Evolutionary conservation across 1,140 invertebrate species (phyloP).

Genomic region (Hyles vespertilio): DNA sequence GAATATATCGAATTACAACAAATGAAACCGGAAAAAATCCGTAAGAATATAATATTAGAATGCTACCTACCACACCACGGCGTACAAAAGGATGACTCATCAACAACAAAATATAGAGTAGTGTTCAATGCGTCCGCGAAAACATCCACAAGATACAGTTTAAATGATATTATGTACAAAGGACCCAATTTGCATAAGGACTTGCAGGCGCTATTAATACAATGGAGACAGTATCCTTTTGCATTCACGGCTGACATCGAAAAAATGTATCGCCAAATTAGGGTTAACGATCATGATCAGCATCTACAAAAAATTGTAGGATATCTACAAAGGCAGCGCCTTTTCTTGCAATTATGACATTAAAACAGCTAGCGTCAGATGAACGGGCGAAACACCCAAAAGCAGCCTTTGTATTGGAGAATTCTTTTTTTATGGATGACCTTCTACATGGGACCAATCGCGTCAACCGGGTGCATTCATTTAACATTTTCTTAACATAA

Average conservation of each 20-base stretch:
- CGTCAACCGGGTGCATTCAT: too few species aligned
- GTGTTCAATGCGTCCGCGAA: constrained; percentile 1
- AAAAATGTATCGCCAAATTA: background rate
- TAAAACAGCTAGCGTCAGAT: constrained; percentile 2
- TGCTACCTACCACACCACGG: constrained; percentile 4
- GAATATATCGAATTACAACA: constrained; percentile 7
- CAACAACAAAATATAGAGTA: background rate
- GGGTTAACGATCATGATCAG: background rate
- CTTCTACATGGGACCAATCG: background rate
- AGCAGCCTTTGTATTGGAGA: background rate
- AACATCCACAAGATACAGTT: background rate
- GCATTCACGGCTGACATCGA: background rate
- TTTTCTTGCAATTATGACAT: background rate
- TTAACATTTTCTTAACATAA: too few species aligned
- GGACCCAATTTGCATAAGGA: background rate
- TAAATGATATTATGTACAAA: background rate
- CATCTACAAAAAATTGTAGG: too few species aligned
- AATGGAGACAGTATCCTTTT: background rate
- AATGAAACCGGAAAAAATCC: background rate
- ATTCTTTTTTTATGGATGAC: background rate
- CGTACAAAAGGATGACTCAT: background rate
- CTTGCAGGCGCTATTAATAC: background rate
- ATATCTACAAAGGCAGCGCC: constrained; percentile 1
- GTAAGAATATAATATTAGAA: background rate
- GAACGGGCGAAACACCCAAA: background rate